Conservation (phyloP, 2,113 vertebrate genomes). For the rat (Rattus norvegicus) region GRCr8 NC_086031.1:82076001-82076500, state of each 20-base stretch:
- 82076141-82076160: not conserved
- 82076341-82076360: too few species aligned
- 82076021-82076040: not conserved
- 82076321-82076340: not conserved
- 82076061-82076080: fast-evolving
- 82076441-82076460: not conserved
- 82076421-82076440: not conserved
- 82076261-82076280: not conserved
- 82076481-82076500: not conserved
- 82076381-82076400: not conserved
- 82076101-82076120: not conserved
- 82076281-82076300: not conserved
- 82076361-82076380: not conserved
- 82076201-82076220: not conserved
- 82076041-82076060: not conserved
- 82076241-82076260: too few species aligned
- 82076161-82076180: not conserved
- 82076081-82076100: not conserved
- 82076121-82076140: not conserved
- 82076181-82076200: not conserved
- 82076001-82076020: not conserved
- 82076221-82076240: not conserved
- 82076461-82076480: constrained; percentile 9
- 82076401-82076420: not conserved
- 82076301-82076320: not conserved